phyloP scores from a whole-genome alignment of 2,888 invertebrate genomes.

The Fabriciana adippe region DNA sequence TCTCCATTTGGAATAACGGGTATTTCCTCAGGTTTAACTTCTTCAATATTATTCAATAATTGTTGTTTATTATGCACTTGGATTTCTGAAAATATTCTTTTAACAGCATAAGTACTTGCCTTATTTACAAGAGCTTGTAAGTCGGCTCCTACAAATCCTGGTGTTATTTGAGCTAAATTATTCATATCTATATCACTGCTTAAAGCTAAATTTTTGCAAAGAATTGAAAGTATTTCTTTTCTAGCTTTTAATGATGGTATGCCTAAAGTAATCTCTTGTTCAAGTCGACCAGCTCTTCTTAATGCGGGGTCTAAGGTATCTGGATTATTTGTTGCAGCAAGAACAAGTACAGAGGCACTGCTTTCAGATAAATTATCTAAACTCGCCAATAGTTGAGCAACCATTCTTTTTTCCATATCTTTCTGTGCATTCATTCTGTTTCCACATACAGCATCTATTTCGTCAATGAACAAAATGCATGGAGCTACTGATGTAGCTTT shows the following conservation, averaged over 20 bases:
- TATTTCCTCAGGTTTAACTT: constrained; percentile 48
- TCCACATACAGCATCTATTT: constrained; percentile 97
- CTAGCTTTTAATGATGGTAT: constrained; percentile 94
- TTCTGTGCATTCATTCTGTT: constrained; percentile 94
- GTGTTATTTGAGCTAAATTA: constrained; percentile 91
- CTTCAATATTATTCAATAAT: constrained; percentile 39
- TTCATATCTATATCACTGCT: constrained; percentile 87
- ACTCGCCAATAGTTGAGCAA: constrained; percentile 94
- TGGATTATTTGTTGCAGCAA: constrained; percentile 97
- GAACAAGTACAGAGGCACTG: constrained; percentile 87
- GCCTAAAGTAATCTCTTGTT: constrained; percentile 95
- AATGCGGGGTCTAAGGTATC: constrained; percentile 96
- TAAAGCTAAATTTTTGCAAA: constrained; percentile 87
- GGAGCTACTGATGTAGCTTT: constrained; percentile 89
- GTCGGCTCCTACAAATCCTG: constrained; percentile 98
- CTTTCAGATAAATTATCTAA: constrained; percentile 88
- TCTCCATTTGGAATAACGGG: constrained; percentile 69
- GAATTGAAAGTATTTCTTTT: constrained; percentile 87
- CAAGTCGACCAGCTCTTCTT: constrained; percentile 95
- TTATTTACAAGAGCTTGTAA: constrained; percentile 92
- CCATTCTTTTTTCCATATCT: constrained; percentile 98
- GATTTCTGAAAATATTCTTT: constrained; percentile 77
- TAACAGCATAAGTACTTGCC: constrained; percentile 93
- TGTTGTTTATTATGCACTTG: constrained; percentile 41
- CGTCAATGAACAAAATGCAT: constrained; percentile 96